Base-by-base conservation (phyloP, 1,140 invertebrate genomes). In the Zaprionus ghesquierei region DNA sequence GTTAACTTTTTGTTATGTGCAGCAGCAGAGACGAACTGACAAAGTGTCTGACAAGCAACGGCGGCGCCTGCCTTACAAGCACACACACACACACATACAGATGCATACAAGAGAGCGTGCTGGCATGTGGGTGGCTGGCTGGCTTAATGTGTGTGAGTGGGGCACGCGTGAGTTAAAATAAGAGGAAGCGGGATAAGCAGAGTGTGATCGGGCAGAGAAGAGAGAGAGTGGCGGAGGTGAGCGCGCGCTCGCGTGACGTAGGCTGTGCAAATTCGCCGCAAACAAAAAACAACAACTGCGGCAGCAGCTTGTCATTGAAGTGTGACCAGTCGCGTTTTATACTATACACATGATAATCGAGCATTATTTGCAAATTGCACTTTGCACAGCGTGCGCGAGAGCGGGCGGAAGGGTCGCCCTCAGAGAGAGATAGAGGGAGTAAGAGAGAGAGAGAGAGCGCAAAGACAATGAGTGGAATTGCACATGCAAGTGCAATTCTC, bases 351-450 rank as follows among this genome's bases (percentile, higher is more conserved):
- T 66, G 76, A 76, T 84, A 69, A 84, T 71, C 31, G 44, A 50
- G 49, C 63, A 70, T 77, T 84, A 77, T 69, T 77, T 73, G 50
- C 56, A 71, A 59, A 80, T 77, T 84, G 81, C 73, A 85, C 81
- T 85, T 85, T 84, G 81, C 59, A 77, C 81, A 60, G 46, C 25
- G 35, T 50, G 44, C 25, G 29, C 27, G 10, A 22, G 27, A 56
- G 54, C 10, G 18, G 13, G 38, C 20, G 9, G 5, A 15, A 38
- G 6, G 13, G 31, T 33, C 5, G 31, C n/a, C n/a, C n/a, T n/a
- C 10, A 12, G 31, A 12, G 13, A 35, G 12, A 4, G 12, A 33
- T 8, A 5, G 27, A 6, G 29, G 41, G 12, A 29, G 29, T 5
- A 29, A 53, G 35, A 25, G 35, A 20, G 25, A 44, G 15, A 44